Evolutionary conservation across 2,797 vertebrate genomes (phyloP).

Genomic region (Ataeniobius toweri): DNA sequence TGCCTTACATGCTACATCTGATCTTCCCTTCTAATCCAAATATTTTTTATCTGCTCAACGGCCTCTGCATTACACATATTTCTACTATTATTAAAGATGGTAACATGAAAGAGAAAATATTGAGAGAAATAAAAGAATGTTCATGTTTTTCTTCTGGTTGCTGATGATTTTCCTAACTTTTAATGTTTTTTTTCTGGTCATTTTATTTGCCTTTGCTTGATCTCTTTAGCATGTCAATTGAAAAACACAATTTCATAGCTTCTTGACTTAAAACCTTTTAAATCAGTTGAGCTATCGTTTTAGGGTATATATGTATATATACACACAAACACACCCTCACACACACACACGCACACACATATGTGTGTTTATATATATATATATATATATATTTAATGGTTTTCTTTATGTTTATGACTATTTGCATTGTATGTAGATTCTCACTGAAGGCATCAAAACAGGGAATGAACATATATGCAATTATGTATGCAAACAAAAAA

Average conservation of each 20-base stretch:
- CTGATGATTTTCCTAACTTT: not conserved
- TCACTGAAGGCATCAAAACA: too few species aligned
- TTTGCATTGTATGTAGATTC: too few species aligned
- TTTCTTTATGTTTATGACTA: too few species aligned
- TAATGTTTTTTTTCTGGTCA: not conserved
- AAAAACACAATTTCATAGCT: not conserved
- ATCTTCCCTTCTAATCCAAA: constrained; percentile 1
- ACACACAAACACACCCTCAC: too few species aligned
- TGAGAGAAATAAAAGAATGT: not conserved
- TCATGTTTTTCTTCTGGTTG: not conserved
- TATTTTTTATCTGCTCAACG: constrained; percentile 7
- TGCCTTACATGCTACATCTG: not conserved
- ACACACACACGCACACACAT: too few species aligned
- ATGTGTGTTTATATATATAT: too few species aligned
- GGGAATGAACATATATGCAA: too few species aligned
- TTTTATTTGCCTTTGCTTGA: not conserved
- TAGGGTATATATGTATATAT: not conserved
- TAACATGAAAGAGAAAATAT: not conserved
- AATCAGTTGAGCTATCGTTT: not conserved
- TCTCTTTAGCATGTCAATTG: not conserved
- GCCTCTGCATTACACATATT: constrained; percentile 2
- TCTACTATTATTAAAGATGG: not conserved
- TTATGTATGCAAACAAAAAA: too few species aligned
- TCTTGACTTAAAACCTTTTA: not conserved
- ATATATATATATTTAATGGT: too few species aligned